Percentiles rank a stretch among this genome's conserved stretches.
Conservation (phyloP, 2,888 invertebrate genomes). For the Synanthedon andrenaeformis region DNA sequence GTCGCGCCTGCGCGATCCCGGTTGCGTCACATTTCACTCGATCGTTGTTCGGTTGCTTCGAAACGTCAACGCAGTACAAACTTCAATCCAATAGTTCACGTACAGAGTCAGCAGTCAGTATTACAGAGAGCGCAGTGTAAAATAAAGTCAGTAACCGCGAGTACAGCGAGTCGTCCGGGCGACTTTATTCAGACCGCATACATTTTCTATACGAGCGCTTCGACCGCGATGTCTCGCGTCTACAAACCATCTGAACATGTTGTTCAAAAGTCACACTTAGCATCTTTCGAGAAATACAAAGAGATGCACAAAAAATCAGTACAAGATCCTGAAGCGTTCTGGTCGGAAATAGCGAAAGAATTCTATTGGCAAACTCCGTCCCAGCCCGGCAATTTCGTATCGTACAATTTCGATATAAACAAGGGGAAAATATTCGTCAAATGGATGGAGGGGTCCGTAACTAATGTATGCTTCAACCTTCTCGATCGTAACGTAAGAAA, state of each 20-base stretch:
- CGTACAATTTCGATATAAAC: slow-evolving; percentile 90
- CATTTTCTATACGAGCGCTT: slow-evolving; percentile 4
- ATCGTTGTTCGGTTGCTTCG: not conserved
- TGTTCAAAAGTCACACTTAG: slow-evolving; percentile 73
- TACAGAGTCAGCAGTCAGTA: not conserved
- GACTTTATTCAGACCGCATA: slow-evolving; percentile 4
- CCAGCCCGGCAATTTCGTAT: slow-evolving; percentile 80
- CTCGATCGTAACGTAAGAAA: slow-evolving; percentile 91
- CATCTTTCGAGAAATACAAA: slow-evolving; percentile 77
- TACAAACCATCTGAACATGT: slow-evolving; percentile 74
- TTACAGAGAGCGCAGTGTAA: too few species aligned
- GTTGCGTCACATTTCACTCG: not conserved
- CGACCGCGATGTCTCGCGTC: slow-evolving; percentile 73
- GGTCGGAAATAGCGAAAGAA: slow-evolving; percentile 92
- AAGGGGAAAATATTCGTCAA: slow-evolving; percentile 92
- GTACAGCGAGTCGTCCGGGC: slow-evolving; percentile 13
- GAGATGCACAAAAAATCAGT: slow-evolving; percentile 88
- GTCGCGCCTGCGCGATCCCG: not conserved
- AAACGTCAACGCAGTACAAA: not conserved
- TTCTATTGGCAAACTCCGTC: slow-evolving; percentile 92
- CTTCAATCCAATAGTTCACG: not conserved
- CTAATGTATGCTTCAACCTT: slow-evolving; percentile 96
- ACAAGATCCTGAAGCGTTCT: slow-evolving; percentile 90
- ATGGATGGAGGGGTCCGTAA: slow-evolving; percentile 95
- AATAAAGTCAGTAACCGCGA: slow-evolving; percentile 22